Conservation (phyloP, 1,140 invertebrate species). For the Berghia stephanieae region DNA sequence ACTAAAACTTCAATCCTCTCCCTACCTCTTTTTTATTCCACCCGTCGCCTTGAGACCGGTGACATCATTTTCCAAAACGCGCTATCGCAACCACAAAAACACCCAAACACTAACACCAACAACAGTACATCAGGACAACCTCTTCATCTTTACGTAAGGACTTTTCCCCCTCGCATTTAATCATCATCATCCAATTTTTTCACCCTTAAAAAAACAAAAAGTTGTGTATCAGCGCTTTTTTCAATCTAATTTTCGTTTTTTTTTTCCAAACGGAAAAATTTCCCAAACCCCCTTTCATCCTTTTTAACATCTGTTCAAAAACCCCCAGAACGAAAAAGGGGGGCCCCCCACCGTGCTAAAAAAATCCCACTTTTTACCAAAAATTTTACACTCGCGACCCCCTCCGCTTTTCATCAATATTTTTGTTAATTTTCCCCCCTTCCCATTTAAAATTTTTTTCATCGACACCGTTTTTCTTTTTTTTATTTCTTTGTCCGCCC, state of each 20-base stretch:
- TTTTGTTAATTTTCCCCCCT: too few relatives aligned
- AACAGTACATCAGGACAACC: not conserved
- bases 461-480: too few relatives aligned
- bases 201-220: not conserved
- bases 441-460: too few relatives aligned
- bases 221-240: too few relatives aligned
- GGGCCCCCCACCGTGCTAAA: constrained; percentile 5
- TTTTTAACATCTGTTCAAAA: not conserved
- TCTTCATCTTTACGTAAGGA: not conserved
- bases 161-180: not conserved
- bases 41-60: too few relatives aligned
- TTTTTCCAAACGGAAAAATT: not conserved
- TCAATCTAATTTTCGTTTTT: too few relatives aligned
- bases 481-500: not conserved
- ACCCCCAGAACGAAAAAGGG: not conserved
- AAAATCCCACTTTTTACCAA: constrained; percentile 23
- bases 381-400: constrained; percentile 9
- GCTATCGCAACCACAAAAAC: too few relatives aligned
- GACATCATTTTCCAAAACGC: too few relatives aligned
- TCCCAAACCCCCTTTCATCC: not conserved
- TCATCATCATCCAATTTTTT: not conserved
- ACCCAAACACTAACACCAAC: too few relatives aligned
- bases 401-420: not conserved
- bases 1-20: too few relatives aligned
- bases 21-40: too few relatives aligned